A percentile compares a stretch with the other conserved stretches of the same genome.
These are phyloP conservation scores for Idaea biselata DNA, from an alignment of 2,888 invertebrate species.

Conservation along the genomic window DNA sequence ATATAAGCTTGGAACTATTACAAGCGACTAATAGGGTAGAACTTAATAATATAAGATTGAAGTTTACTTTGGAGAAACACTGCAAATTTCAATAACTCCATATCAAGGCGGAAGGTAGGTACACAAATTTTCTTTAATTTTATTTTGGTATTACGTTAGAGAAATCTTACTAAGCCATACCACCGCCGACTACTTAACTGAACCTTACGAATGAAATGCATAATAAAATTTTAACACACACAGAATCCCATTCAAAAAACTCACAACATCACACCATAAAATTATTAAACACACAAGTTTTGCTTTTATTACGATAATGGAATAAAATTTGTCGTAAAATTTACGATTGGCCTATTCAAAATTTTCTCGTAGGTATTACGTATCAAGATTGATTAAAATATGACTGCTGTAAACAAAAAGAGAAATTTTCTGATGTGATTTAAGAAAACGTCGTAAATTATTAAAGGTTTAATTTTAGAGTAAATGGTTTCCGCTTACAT, in stretches of 20 bases:
- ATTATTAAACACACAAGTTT: slow-evolving; percentile 1
- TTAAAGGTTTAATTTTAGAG: slow-evolving; percentile 38
- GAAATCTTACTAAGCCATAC: too few species aligned
- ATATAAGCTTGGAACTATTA: too few species aligned
- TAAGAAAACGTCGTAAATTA: slow-evolving; percentile 33
- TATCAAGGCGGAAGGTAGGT: too few species aligned
- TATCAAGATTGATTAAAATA: slow-evolving; percentile 60
- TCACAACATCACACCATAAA: neutral
- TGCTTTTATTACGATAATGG: neutral
- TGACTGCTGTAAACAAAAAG: slow-evolving; percentile 51
- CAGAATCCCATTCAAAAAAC: neutral
- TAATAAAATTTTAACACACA: neutral
- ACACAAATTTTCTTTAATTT: too few species aligned
- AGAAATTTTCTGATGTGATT: slow-evolving; percentile 29
- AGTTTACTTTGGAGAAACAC: too few species aligned
- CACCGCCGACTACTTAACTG: neutral
- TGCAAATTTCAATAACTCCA: too few species aligned
- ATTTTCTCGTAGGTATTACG: slow-evolving; percentile 43
- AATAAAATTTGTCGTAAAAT: slow-evolving; percentile 1
- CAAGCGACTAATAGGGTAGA: too few species aligned
- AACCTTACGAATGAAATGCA: neutral
- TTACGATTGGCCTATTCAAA: slow-evolving; percentile 36
- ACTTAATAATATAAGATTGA: too few species aligned
- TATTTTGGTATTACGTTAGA: too few species aligned
- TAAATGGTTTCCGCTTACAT: neutral